Conservation (phyloP, 2,888 invertebrate species). For the Acleris sparsana region DNA sequence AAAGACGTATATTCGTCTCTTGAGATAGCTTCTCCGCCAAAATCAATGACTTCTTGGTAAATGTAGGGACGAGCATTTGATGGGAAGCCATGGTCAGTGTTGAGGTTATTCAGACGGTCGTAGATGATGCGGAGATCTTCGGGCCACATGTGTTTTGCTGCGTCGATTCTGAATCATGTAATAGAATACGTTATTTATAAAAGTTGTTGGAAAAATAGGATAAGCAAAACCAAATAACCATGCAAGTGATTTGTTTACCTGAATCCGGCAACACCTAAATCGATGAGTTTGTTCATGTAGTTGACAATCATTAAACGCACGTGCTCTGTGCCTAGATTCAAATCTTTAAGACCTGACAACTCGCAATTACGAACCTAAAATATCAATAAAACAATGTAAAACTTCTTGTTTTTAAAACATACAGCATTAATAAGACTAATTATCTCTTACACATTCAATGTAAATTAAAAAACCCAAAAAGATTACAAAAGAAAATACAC, state of each 20-base stretch:
- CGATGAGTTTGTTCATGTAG: constrained; percentile 86
- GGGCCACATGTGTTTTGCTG: constrained; percentile 92
- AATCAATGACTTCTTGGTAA: constrained; percentile 90
- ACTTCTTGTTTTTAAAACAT: too few relatives aligned
- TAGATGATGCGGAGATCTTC: constrained; percentile 87
- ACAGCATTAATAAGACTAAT: too few relatives aligned
- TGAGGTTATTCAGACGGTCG: constrained; percentile 84
- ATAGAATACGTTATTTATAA: background rate
- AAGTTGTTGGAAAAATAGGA: too few relatives aligned
- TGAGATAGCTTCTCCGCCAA: constrained; percentile 79
- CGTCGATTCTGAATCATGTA: constrained; percentile 84
- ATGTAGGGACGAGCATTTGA: constrained; percentile 86
- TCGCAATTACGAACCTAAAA: constrained; percentile 88
- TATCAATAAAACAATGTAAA: background rate
- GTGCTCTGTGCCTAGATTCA: constrained; percentile 87
- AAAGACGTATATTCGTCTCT: constrained; percentile 81
- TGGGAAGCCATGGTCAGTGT: constrained; percentile 85
- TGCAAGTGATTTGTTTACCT: constrained; percentile 66
- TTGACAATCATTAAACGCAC: constrained; percentile 86
- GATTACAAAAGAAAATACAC: too few relatives aligned
- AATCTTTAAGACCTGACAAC: constrained; percentile 89
- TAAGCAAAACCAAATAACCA: too few relatives aligned
- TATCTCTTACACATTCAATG: too few relatives aligned
- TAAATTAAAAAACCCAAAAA: too few relatives aligned
- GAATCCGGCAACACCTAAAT: constrained; percentile 90